Evolutionary conservation across 2,888 invertebrate genomes (phyloP).

Genomic region (Drosophila hamatofila): DNA sequence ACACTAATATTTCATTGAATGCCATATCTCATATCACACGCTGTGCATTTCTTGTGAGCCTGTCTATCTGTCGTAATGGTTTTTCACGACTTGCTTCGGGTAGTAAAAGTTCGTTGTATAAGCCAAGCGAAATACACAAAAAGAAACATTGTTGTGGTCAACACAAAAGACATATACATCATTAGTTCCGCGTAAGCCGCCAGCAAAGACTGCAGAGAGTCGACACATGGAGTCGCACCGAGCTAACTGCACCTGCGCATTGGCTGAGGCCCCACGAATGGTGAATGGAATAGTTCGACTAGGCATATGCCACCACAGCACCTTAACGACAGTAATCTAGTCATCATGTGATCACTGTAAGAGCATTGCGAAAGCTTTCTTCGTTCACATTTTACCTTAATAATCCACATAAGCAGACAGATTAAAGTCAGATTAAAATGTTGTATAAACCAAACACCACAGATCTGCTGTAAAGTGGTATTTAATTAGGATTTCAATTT

Average conservation of each 20-base stretch:
- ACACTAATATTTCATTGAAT: conserved; percentile 11
- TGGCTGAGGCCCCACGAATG: conserved; percentile 30
- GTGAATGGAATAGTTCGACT: conserved; percentile 42
- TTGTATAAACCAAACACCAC: background rate
- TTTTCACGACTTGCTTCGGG: conserved; percentile 57
- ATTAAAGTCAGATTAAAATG: conserved; percentile 5
- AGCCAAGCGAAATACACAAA: conserved; percentile 26
- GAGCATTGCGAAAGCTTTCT: conserved; percentile 27
- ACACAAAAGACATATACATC: conserved; percentile 51
- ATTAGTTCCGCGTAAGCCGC: conserved; percentile 68
- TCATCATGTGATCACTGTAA: conserved; percentile 9
- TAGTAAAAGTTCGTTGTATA: conserved; percentile 71
- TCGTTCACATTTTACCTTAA: background rate
- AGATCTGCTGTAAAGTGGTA: background rate
- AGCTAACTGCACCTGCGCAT: conserved; percentile 58
- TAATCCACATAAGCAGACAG: conserved; percentile 7
- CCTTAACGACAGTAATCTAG: conserved; percentile 22
- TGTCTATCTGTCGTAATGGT: conserved; percentile 47
- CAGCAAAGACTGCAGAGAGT: conserved; percentile 23
- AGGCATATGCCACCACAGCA: conserved; percentile 14
- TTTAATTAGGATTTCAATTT: background rate
- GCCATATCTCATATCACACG: conserved; percentile 20
- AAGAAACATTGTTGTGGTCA: conserved; percentile 56
- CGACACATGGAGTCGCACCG: conserved; percentile 36
- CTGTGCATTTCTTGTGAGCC: conserved; percentile 15